Evolutionary conservation across 2,113 vertebrate genomes (phyloP), one percentile per base, ranked within the genome.

Genomic region (Brachypteracias leptosomus): DNA sequence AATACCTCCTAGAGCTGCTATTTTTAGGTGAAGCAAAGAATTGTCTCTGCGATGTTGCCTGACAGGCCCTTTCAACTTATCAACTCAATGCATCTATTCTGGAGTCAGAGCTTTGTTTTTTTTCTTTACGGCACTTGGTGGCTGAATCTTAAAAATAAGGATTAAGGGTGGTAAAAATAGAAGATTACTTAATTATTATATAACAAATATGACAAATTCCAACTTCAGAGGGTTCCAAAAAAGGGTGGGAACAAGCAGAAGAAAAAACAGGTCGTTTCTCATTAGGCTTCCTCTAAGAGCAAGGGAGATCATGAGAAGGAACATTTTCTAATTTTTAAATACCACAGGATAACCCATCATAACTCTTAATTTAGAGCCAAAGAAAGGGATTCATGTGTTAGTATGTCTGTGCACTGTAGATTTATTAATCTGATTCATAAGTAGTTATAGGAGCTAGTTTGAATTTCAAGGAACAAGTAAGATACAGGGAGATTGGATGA

Each of bases 111-210:
- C 20, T 63, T 67, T 82, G n/a, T 3, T 33, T 49, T 76, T 71
- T 71, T 54, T 26, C 42, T 85, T 91, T 70, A 77, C 0, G 0
- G 38, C 7, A 55, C 21, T 71, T 77, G 40, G 46, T 66, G 68
- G 14, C 20, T 85, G 62, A 94, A 90, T 18, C 59, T 91, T 83
- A 88, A 83, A 91, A 96, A 93, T 76, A 91, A 74, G 65, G 73
- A 89, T 35, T 78, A 88, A 71, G 22, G 3, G 22, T 58, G 17
- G 36, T 58, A 95, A 93, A 95, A 96, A 90, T 67, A 89, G 82
- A 85, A 85, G 29, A 89, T 95, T 93, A 58, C 0, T 13, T 71
- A 88, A 88, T 91, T 83, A 88, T 93, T 94, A 94, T 67, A 52
- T 74, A 92, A 94, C 54, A 81, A 92, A 74, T 71, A 80, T 35